These are phyloP conservation scores for Cheilosia vulpina DNA, from an alignment of 2,888 invertebrate species.

Conservation along the genomic window DNA sequence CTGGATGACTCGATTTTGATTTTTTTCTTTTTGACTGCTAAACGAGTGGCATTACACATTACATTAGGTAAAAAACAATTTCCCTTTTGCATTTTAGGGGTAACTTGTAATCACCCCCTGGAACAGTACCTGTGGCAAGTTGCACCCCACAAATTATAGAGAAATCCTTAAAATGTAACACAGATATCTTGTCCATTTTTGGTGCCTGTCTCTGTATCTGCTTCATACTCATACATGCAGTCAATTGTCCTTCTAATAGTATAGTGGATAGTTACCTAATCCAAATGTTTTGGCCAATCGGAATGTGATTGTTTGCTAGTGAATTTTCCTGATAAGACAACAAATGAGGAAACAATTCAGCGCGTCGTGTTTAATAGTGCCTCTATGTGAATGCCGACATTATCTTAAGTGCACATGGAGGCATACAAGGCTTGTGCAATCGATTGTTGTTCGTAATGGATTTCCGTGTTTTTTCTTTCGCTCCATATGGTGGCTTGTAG, in stretches of 20 bases:
- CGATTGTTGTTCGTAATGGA: conserved; percentile 23
- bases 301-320: background rate
- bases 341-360: background rate
- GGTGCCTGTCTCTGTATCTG: no score
- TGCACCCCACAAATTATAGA: no score
- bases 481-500: background rate
- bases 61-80: no score
- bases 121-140: no score
- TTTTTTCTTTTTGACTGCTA: no score
- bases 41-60: no score
- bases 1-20: no score
- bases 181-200: no score
- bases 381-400: background rate
- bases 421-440: conserved; percentile 11
- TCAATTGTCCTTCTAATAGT: background rate
- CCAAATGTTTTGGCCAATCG: background rate
- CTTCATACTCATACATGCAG: no score
- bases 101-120: no score
- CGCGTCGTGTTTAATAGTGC: background rate
- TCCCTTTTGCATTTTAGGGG: no score
- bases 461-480: conserved; percentile 24
- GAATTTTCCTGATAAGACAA: background rate
- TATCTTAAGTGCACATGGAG: background rate
- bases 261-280: background rate
- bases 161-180: no score